Base-by-base conservation (phyloP, 2,113 vertebrate genomes). In the Phaethornis superciliosus region DNA sequence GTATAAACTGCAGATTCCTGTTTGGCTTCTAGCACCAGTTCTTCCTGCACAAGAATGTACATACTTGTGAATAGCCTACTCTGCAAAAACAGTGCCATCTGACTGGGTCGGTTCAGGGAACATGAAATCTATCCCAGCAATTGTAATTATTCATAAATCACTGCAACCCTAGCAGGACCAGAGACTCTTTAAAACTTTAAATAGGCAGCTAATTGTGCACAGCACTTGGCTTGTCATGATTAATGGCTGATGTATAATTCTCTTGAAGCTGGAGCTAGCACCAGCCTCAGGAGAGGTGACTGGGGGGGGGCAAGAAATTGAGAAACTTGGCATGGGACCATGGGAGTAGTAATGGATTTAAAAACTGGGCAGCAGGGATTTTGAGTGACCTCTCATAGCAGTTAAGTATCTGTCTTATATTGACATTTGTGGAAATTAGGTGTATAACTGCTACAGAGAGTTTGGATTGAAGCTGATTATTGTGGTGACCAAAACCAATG, bases 191-290 rank as follows among this genome's bases (percentile, higher is more conserved):
- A 68, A 89, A 89, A 68, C 33, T 52, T 14, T 70, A 89, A 78
- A 85, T 22, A 89, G 83, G 28, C 64, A 75, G 60, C 85, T 90
- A 81, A 81, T 81, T 90, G 59, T 81, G 74, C 30, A 67, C 12
- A 81, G 33, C 70, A 81, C 84, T 87, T 96, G 81, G 21, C 74
- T 93, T 70, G 55, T 70, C 51, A 20, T 92, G 89, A 86, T 30
- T 96, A 69, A 91, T 70, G 60, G 76, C 12, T 79, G 78, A 94
- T 70, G 94, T 76, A 83, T 80, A 74, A 54, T 74, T 89, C 40
- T 84, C 69, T 63, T 81, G 63, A 77, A 92, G 72, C 78, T 59
- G 60, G 27, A 86, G 69, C 69, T 88, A 84, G n/a, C 71, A 82
- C 46, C 76, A 88, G 22, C 33, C n/a, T 14, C 26, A 23, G 71